Conservation (phyloP, 2,113 vertebrate species). For the Microcebus murinus region DNA sequence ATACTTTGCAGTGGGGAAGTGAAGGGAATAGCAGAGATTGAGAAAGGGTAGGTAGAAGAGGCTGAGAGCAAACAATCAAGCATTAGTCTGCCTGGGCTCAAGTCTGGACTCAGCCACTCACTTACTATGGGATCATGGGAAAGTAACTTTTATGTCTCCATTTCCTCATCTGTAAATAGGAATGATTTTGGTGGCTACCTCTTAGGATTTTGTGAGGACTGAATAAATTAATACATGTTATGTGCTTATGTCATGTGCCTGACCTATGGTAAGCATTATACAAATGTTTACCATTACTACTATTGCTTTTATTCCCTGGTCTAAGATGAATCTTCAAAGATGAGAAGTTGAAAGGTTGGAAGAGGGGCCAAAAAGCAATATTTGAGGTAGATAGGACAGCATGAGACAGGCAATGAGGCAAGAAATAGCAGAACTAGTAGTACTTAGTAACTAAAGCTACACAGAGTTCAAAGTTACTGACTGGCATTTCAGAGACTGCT, state of each 20-base stretch:
- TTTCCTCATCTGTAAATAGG: background rate
- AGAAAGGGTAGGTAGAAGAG: background rate
- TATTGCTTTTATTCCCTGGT: background rate
- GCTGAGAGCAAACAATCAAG: background rate
- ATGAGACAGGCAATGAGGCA: background rate
- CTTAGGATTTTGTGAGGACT: background rate
- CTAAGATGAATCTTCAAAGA: constrained; percentile 24
- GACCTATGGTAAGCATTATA: background rate
- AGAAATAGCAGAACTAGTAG: background rate
- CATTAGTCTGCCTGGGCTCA: background rate
- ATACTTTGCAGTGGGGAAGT: background rate
- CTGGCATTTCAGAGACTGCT: constrained; percentile 20
- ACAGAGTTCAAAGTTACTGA: background rate
- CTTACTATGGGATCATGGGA: background rate
- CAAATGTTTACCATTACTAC: background rate
- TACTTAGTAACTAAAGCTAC: background rate
- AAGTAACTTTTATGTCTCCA: background rate
- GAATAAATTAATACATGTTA: background rate
- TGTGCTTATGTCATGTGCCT: background rate
- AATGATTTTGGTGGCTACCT: background rate
- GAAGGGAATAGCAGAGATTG: background rate
- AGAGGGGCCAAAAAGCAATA: background rate
- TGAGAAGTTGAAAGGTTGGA: background rate
- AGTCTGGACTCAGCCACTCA: background rate
- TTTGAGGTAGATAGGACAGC: background rate